phyloP scores from a whole-genome alignment of 2,888 invertebrate species.

The Tigriopus californicus region DNA sequence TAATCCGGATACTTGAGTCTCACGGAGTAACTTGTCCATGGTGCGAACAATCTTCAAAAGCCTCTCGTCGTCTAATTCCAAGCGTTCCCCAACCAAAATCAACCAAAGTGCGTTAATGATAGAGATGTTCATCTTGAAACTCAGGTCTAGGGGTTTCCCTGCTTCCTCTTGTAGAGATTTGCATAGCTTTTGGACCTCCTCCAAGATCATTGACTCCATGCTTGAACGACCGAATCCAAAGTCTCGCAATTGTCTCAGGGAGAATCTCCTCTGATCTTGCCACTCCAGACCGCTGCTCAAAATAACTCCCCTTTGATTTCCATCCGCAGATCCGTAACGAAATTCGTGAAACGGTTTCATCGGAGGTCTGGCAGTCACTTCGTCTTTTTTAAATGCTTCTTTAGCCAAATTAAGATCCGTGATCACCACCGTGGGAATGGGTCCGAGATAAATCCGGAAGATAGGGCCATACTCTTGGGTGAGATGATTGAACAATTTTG shows the following conservation, averaged over 20 bases:
- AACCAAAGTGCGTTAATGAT: constrained; percentile 15
- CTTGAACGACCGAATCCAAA: not conserved
- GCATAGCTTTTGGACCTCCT: not conserved
- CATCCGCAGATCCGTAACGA: not conserved
- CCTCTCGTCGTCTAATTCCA: not conserved
- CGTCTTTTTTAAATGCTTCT: constrained; percentile 17
- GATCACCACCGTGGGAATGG: constrained; percentile 17
- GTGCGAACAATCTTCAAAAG: not conserved
- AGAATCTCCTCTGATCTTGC: constrained; percentile 9
- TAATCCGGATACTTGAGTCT: constrained; percentile 6
- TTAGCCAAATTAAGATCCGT: constrained; percentile 17
- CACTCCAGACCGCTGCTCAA: not conserved
- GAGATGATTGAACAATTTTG: not conserved
- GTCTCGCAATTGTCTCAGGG: not conserved
- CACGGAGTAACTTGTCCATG: not conserved
- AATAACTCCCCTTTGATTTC: constrained; percentile 2
- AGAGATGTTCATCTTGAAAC: constrained; percentile 1
- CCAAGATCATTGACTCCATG: constrained; percentile 1
- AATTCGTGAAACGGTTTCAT: not conserved
- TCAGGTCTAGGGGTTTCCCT: constrained; percentile 4
- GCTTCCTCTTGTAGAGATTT: not conserved
- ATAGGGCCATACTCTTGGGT: constrained; percentile 19
- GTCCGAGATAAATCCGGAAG: constrained; percentile 19
- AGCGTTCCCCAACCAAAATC: constrained; percentile 8
- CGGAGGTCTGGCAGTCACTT: not conserved